A percentile compares a stretch with the other conserved stretches of the same genome.
Evolutionary conservation across 2,113 vertebrate species (phyloP).

Genomic region (Seriola rivoliana): DNA sequence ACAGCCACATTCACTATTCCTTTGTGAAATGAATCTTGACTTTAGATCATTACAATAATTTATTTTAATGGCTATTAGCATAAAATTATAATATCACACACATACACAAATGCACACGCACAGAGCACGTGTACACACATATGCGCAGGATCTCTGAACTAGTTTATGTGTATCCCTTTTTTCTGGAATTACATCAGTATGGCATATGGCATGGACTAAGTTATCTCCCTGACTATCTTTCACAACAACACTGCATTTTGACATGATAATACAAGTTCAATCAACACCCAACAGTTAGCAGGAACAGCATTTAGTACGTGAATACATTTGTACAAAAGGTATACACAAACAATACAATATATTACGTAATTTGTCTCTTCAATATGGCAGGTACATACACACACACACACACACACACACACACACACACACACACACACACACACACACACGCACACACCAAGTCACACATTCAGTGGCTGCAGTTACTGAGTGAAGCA

Average conservation of each 20-base stretch:
- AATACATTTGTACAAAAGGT: conserved; percentile 81
- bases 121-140: conserved; percentile 45
- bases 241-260: conserved; percentile 80
- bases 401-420: conserved; percentile 11
- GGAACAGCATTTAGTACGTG: conserved; percentile 77
- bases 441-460: conserved; percentile 11
- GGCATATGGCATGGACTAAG: conserved; percentile 65
- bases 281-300: conserved; percentile 78
- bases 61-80: conserved; percentile 67
- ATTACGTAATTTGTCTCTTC: conserved; percentile 64
- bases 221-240: conserved; percentile 73
- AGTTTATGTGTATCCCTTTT: conserved; percentile 52
- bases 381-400: conserved; percentile 61
- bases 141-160: conserved; percentile 50
- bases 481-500: conserved; percentile 52
- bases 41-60: conserved; percentile 58
- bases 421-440: conserved; percentile 25
- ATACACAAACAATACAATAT: conserved; percentile 78
- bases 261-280: conserved; percentile 75
- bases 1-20: conserved; percentile 20
- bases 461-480: conserved; percentile 46
- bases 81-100: conserved; percentile 63
- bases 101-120: conserved; percentile 60
- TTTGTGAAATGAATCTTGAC: conserved; percentile 48
- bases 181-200: conserved; percentile 61